Percentiles rank a stretch among this genome's conserved stretches.
These are phyloP conservation scores for Camelus bactrianus DNA, from an alignment of 2,113 vertebrate genomes.

Conservation along the genomic window DNA sequence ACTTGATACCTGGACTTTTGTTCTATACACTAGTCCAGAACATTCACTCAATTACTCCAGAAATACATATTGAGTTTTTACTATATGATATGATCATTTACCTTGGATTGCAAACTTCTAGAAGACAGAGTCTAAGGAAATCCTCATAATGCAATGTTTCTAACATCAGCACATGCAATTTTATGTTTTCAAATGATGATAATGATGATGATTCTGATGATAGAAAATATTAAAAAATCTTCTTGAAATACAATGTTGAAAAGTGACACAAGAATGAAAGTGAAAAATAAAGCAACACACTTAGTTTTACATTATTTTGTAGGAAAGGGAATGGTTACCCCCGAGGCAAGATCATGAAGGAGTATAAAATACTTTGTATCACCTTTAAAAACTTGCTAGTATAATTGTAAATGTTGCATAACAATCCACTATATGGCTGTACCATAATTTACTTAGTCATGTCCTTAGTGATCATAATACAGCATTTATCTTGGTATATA, in stretches of 20 bases:
- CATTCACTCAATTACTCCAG: not conserved
- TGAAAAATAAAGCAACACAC: not conserved
- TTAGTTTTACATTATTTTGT: not conserved
- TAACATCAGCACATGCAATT: not conserved
- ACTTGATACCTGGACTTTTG: not conserved
- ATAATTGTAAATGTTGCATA: not conserved
- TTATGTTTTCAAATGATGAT: not conserved
- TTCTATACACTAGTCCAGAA: not conserved
- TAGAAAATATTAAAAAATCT: not conserved
- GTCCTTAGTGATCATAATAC: not conserved
- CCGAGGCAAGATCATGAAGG: not conserved
- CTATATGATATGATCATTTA: not conserved
- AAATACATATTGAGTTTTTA: not conserved
- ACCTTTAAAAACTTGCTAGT: not conserved
- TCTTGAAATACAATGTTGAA: not conserved
- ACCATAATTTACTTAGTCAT: conserved; percentile 1
- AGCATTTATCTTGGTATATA: not conserved
- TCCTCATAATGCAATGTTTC: not conserved
- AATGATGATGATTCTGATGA: not conserved
- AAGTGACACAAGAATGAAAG: not conserved
- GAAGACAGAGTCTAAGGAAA: not conserved
- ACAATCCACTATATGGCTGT: not conserved
- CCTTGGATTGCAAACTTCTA: not conserved
- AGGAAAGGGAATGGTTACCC: not conserved
- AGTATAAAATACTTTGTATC: not conserved